Evolutionary conservation across 2,888 invertebrate species (phyloP).

Genomic region (Hedychridium roseum): DNA sequence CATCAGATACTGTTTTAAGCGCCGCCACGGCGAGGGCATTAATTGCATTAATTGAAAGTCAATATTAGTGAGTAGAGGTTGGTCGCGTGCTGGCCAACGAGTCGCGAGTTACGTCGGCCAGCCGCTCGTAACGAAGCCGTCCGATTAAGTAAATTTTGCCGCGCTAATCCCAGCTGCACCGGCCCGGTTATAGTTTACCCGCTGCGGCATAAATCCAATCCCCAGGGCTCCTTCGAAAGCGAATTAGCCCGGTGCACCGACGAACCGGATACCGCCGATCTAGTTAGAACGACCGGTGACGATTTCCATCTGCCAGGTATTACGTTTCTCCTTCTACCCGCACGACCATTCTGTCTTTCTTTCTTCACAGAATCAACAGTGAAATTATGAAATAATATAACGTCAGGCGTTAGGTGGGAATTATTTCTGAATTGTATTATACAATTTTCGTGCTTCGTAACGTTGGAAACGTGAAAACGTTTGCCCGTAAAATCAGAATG

Average conservation of each 20-base stretch:
- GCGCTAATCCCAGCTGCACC: conserved; percentile 9
- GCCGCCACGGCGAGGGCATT: conserved; percentile 8
- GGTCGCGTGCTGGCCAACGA: conserved; percentile 7
- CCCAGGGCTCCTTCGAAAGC: not conserved
- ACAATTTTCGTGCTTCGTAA: no score
- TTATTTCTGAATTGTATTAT: no score
- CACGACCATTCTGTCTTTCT: no score
- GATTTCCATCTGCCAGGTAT: no score
- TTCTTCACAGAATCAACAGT: no score
- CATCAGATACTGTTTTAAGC: conserved; percentile 17
- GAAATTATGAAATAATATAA: no score
- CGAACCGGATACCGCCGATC: no score
- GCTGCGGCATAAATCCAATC: not conserved
- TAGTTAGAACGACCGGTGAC: no score
- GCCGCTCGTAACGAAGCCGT: conserved; percentile 22
- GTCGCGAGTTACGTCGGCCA: conserved; percentile 10
- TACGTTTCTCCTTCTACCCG: no score
- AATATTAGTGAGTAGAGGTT: conserved; percentile 29
- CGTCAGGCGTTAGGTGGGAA: no score
- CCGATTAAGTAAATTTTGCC: conserved; percentile 24
- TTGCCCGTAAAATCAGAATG: no score
- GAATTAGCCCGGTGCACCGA: conserved; percentile 4
- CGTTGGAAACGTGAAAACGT: no score
- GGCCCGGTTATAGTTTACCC: conserved; percentile 2
- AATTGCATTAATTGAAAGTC: conserved; percentile 35